These are phyloP conservation scores for Eucidaris tribuloides DNA, from an alignment of 35 echinoderm and acorn worm genomes.

Conservation along the genomic window DNA sequence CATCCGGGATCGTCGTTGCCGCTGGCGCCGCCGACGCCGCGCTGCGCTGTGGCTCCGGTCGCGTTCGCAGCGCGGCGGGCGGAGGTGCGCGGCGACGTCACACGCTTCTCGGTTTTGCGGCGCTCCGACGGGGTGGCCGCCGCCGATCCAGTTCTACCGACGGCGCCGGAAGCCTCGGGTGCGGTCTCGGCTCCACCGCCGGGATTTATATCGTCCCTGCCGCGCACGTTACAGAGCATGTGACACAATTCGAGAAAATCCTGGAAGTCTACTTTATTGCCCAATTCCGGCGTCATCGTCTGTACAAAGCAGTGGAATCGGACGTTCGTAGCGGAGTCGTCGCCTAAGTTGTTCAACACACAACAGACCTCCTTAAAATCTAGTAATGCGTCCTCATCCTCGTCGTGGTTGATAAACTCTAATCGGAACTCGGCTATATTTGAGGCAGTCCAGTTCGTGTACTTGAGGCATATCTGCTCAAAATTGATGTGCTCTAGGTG, in stretches of 20 bases:
- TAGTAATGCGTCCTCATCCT: constrained; percentile 86
- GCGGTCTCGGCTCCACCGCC: constrained; percentile 17
- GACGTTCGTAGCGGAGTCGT: constrained; percentile 70
- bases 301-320: constrained; percentile 74
- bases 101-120: constrained; percentile 24
- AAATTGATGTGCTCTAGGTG: constrained; percentile 87
- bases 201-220: constrained; percentile 27
- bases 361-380: constrained; percentile 82
- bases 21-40: neutral
- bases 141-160: constrained; percentile 54
- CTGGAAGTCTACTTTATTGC: constrained; percentile 90
- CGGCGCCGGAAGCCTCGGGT: constrained; percentile 52
- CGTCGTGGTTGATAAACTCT: constrained; percentile 88
- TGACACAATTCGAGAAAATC: constrained; percentile 92
- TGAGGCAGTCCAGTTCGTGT: constrained; percentile 67
- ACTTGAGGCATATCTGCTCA: constrained; percentile 69
- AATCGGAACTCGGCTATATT: constrained; percentile 97
- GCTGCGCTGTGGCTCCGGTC: neutral
- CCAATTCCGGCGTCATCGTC: constrained; percentile 62
- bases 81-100: constrained; percentile 43
- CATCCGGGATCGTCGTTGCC: neutral
- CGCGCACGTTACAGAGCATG: constrained; percentile 47
- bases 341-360: constrained; percentile 80
- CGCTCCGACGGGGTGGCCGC: neutral
- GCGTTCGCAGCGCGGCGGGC: neutral